These are phyloP conservation scores for Agrenia bidenticulata DNA, from an alignment of 2,888 invertebrate genomes.

Conservation along the genomic window DNA sequence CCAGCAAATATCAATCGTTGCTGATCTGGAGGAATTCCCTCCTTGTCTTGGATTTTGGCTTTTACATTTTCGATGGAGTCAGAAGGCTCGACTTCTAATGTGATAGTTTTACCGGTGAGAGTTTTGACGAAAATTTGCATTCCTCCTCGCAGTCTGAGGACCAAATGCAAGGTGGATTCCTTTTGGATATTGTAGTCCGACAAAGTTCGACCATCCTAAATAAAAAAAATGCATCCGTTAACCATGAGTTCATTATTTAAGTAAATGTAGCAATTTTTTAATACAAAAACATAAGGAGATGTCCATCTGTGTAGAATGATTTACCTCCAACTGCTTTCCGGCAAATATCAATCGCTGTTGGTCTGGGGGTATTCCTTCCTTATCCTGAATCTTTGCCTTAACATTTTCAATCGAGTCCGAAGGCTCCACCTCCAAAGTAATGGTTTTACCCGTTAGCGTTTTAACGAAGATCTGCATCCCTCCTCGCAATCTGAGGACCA, in stretches of 20 bases:
- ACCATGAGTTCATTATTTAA: too few species aligned
- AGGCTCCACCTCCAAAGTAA: slow-evolving; percentile 87
- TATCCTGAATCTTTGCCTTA: slow-evolving; percentile 59
- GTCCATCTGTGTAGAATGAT: slow-evolving; percentile 68
- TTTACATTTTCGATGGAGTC: slow-evolving; percentile 69
- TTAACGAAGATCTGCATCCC: slow-evolving; percentile 98
- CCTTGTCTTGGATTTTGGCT: slow-evolving; percentile 59
- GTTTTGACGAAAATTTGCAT: slow-evolving; percentile 89
- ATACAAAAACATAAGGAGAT: slow-evolving; percentile 77
- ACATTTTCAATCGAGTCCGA: slow-evolving; percentile 72
- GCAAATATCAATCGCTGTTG: slow-evolving; percentile 64
- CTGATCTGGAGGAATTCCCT: slow-evolving; percentile 65
- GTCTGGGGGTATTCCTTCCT: slow-evolving; percentile 64
- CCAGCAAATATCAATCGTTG: slow-evolving; percentile 64
- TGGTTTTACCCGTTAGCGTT: slow-evolving; percentile 90
- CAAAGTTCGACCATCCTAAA: slow-evolving; percentile 83
- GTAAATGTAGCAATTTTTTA: too few species aligned
- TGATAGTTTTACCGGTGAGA: slow-evolving; percentile 90
- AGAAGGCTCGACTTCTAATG: slow-evolving; percentile 86
- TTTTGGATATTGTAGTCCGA: slow-evolving; percentile 95
- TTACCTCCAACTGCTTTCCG: slow-evolving; percentile 62
- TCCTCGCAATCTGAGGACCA: slow-evolving; percentile 84
- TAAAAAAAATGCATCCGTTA: neutral
- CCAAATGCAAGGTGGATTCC: slow-evolving; percentile 85
- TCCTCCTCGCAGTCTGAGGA: slow-evolving; percentile 84